Conservation (phyloP, 2,888 invertebrate species). For the Tuberolachnus salignus region DNA sequence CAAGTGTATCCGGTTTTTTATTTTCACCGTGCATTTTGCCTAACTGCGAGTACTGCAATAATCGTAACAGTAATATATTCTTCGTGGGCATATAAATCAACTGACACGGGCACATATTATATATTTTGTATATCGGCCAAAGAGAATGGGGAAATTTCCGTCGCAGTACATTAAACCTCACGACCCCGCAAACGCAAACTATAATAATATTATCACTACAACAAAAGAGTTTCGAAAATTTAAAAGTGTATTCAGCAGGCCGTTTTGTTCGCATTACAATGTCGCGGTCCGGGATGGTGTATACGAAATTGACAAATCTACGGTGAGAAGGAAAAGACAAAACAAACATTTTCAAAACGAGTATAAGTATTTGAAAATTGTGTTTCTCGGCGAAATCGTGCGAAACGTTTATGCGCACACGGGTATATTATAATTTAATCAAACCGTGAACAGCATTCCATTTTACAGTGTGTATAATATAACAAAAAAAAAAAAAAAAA, state of each 20-base stretch:
- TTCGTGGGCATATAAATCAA: constrained; percentile 29
- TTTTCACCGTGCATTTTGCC: no score
- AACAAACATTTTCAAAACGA: no score
- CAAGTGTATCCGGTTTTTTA: no score
- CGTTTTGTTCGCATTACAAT: background rate
- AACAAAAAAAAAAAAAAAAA: no score
- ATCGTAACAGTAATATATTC: constrained; percentile 3
- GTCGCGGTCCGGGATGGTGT: background rate
- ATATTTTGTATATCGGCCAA: constrained; percentile 13
- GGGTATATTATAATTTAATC: constrained; percentile 7
- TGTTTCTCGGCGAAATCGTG: background rate
- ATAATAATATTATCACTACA: background rate
- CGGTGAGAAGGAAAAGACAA: no score
- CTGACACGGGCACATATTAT: background rate
- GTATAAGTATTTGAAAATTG: background rate
- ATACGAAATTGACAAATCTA: constrained; percentile 25
- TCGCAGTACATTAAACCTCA: constrained; percentile 37
- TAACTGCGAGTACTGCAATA: background rate
- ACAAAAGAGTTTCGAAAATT: constrained; percentile 33
- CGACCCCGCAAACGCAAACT: background rate
- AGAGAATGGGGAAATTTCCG: constrained; percentile 18
- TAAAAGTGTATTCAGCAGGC: constrained; percentile 8
- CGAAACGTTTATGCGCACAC: background rate
- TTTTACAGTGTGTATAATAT: background rate
- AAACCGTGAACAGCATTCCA: background rate